A percentile compares a stretch with the other conserved stretches of the same genome.
phyloP scores from a whole-genome alignment of 2,888 invertebrate genomes.

The Acrobasis repandana region DNA sequence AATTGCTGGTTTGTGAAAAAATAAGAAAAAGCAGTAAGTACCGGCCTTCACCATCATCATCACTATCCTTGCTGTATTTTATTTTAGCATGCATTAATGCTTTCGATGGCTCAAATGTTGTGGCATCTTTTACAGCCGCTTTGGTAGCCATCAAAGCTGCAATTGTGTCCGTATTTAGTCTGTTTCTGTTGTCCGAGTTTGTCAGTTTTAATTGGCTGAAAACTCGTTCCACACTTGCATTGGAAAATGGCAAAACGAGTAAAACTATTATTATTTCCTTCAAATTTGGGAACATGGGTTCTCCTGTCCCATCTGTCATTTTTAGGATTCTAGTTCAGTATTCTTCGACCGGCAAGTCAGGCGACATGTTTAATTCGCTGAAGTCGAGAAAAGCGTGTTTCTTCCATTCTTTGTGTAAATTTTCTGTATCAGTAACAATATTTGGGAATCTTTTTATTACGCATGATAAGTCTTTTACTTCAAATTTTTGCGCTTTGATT shows the following conservation, averaged over 20 bases:
- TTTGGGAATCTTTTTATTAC: slow-evolving; percentile 27
- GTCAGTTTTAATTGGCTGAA: slow-evolving; percentile 36
- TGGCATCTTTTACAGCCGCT: slow-evolving; percentile 23
- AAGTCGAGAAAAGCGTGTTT: slow-evolving; percentile 28
- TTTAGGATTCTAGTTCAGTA: slow-evolving; percentile 30
- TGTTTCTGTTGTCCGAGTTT: slow-evolving; percentile 30
- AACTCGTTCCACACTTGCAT: slow-evolving; percentile 34
- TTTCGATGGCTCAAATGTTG: slow-evolving; percentile 27
- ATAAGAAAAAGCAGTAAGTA: slow-evolving; percentile 19
- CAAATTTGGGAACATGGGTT: slow-evolving; percentile 30
- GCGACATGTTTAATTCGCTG: slow-evolving; percentile 24
- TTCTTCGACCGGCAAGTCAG: slow-evolving; percentile 23
- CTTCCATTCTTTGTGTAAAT: no score
- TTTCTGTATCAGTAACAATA: slow-evolving; percentile 21
- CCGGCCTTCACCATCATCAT: slow-evolving; percentile 20
- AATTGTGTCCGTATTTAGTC: slow-evolving; percentile 32
- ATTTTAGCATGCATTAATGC: slow-evolving; percentile 26
- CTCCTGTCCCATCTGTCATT: slow-evolving; percentile 24
- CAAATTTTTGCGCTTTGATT: slow-evolving; percentile 29
- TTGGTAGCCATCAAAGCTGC: slow-evolving; percentile 34
- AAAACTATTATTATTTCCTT: slow-evolving; percentile 28
- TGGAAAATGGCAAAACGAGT: slow-evolving; percentile 34
- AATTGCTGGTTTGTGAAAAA: slow-evolving; percentile 6
- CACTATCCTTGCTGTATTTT: slow-evolving; percentile 20
- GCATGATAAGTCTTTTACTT: slow-evolving; percentile 26